Conservation (phyloP, 2,113 vertebrate species). For the Vulpes vulpes region DNA sequence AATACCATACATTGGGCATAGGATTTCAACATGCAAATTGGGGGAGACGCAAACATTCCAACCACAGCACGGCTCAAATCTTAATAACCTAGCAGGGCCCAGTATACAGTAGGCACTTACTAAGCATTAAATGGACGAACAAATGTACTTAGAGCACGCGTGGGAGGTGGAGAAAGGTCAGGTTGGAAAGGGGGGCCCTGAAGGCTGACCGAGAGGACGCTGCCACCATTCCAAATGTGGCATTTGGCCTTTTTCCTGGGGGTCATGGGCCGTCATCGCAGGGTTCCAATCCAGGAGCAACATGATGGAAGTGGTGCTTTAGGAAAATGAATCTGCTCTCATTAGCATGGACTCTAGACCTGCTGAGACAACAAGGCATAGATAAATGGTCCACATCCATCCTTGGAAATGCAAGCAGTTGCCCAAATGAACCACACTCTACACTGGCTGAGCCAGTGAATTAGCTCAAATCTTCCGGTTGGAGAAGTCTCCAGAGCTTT, state of each 20-base stretch:
- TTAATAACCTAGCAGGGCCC: not conserved
- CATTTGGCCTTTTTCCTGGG: not conserved
- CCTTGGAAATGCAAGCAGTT: conserved; percentile 43
- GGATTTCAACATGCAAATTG: not conserved
- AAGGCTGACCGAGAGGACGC: not conserved
- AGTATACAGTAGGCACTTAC: not conserved
- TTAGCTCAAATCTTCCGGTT: not conserved
- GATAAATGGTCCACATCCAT: conserved; percentile 57
- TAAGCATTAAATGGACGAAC: not conserved
- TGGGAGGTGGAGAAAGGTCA: not conserved
- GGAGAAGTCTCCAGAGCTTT: conserved; percentile 39
- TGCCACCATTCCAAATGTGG: not conserved
- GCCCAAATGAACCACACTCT: conserved; percentile 5
- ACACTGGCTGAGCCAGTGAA: not conserved
- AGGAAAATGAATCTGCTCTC: conserved; percentile 52
- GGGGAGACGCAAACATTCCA: not conserved
- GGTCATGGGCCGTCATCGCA: not conserved
- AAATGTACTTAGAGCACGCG: accelerated
- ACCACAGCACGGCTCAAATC: not conserved
- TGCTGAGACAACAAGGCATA: conserved; percentile 66
- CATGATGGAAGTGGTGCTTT: not conserved
- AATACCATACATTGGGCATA: too few relatives aligned
- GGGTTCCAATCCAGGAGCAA: conserved; percentile 33
- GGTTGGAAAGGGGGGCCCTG: not conserved
- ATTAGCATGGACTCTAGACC: conserved; percentile 58